Base-by-base conservation (phyloP, 2,888 invertebrate species). In the Drosophila silvestris region DNA sequence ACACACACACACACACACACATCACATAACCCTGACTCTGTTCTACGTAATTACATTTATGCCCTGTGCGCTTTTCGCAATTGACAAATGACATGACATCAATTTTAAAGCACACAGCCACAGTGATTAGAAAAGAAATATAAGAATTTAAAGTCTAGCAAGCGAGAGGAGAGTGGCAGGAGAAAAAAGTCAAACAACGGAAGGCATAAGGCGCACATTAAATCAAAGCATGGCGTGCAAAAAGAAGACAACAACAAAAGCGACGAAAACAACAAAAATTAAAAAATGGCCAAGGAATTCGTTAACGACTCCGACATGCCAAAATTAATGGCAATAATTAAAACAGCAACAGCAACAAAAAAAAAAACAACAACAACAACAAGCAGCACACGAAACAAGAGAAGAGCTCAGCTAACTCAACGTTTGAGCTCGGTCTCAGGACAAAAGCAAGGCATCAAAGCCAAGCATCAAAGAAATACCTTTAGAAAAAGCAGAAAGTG, bases 281-380 rank as follows among this genome's bases (percentile, higher is more conserved):
- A 78, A 69, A 78, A 77, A 77, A 73, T 75, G 69, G 81, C 89
- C 82, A 91, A 89, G 90, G 91, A 92, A 92, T 91, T 90, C 88
- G 91, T 92, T 92, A 91, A 91, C 92, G 90, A 92, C 89, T 92
- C 87, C 91, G 91, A 90, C 93, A 93, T 92, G 93, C 93, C 91
- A 87, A 93, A 93, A 93, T 92, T 93, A 92, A 93, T 93, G 93
- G 92, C 90, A 91, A 93, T 92, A 93, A 93, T 92, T 92, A 92
- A 93, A 89, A 92, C 90, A 92, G 88, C 84, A 90, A 86, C 78
- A 90, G 72, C 69, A 67, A 74, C 62, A 74, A 62, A 59, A 73
- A 69, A 64, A 74, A 63, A 54, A 74, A 71, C 1, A 88, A 91
- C 90, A 92, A 87, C 83, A 90, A 85, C 78, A 89, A 73, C 67